Percentiles rank a stretch among this genome's conserved stretches.
phyloP scores from a whole-genome alignment of 2,888 invertebrate species.

The Alloplasta piceator region DNA sequence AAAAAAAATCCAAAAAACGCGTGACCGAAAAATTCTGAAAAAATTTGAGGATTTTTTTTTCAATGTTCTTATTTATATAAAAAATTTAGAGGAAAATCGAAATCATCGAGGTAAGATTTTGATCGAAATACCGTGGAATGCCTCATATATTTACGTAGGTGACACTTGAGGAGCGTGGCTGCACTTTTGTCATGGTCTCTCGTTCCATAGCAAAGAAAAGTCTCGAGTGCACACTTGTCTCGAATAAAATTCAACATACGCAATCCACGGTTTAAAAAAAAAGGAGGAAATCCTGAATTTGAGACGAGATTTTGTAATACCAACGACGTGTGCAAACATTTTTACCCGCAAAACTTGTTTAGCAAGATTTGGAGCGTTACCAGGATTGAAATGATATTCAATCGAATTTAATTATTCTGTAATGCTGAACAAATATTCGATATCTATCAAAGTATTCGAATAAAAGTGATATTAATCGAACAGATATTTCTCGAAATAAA shows the following conservation, averaged over 20 bases:
- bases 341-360: slow-evolving; percentile 39
- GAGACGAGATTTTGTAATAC: slow-evolving; percentile 52
- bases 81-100: too few species aligned
- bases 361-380: slow-evolving; percentile 37
- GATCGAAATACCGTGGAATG: too few species aligned
- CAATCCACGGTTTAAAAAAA: slow-evolving; percentile 22
- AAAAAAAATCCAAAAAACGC: too few species aligned
- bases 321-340: background rate
- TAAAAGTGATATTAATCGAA: too few species aligned
- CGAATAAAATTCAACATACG: slow-evolving; percentile 47
- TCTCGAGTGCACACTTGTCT: slow-evolving; percentile 21
- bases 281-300: slow-evolving; percentile 21
- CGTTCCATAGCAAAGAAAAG: slow-evolving; percentile 1
- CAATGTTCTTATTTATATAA: too few species aligned
- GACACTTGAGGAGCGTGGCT: slow-evolving; percentile 61
- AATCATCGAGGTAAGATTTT: too few species aligned
- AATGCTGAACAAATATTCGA: too few species aligned
- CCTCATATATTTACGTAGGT: slow-evolving; percentile 35
- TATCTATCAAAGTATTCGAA: too few species aligned
- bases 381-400: background rate
- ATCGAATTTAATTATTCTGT: background rate
- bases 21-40: too few species aligned
- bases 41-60: too few species aligned
- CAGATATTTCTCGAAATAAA: too few species aligned
- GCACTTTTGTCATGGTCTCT: slow-evolving; percentile 21